Evolutionary conservation across 1,140 invertebrate species (phyloP).

Genomic region (Formica selysi): DNA sequence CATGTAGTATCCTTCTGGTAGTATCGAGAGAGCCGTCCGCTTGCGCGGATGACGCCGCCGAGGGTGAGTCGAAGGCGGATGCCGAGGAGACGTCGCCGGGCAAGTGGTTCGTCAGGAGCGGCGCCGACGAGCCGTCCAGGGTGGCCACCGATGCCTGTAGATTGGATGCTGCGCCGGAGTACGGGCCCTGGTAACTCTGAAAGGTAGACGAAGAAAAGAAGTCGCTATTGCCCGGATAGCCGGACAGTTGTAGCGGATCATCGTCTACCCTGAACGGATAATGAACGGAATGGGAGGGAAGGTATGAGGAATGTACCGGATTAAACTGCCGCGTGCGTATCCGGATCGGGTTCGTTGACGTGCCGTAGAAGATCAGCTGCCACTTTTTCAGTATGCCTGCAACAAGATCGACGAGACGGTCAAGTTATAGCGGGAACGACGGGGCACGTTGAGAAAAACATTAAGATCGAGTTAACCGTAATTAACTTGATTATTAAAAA

Average conservation of each 20-base stretch:
- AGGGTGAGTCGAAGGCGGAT: constrained; percentile 59
- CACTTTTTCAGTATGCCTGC: constrained; percentile 94
- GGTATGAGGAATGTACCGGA: constrained; percentile 86
- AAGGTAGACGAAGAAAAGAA: constrained; percentile 88
- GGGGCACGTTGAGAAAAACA: background rate
- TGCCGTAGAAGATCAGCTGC: constrained; percentile 97
- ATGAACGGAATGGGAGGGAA: constrained; percentile 77
- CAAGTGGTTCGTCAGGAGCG: constrained; percentile 81
- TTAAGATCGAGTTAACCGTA: background rate
- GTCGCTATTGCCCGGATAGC: constrained; percentile 86
- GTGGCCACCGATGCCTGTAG: constrained; percentile 90
- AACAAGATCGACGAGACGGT: constrained; percentile 38
- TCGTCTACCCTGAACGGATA: constrained; percentile 81
- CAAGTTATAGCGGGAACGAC: background rate
- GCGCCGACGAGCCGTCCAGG: constrained; percentile 88
- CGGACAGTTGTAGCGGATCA: constrained; percentile 85
- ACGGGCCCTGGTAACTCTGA: constrained; percentile 91
- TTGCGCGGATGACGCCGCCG: constrained; percentile 59
- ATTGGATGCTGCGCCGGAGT: constrained; percentile 90
- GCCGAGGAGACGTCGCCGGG: constrained; percentile 77
- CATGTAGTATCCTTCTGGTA: constrained; percentile 90
- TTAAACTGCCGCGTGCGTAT: constrained; percentile 86
- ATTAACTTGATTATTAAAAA: background rate
- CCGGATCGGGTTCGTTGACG: constrained; percentile 92
- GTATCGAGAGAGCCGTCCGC: constrained; percentile 81